These are phyloP conservation scores for Orthosia gracilis DNA, from an alignment of 2,888 invertebrate genomes.

Conservation along the genomic window DNA sequence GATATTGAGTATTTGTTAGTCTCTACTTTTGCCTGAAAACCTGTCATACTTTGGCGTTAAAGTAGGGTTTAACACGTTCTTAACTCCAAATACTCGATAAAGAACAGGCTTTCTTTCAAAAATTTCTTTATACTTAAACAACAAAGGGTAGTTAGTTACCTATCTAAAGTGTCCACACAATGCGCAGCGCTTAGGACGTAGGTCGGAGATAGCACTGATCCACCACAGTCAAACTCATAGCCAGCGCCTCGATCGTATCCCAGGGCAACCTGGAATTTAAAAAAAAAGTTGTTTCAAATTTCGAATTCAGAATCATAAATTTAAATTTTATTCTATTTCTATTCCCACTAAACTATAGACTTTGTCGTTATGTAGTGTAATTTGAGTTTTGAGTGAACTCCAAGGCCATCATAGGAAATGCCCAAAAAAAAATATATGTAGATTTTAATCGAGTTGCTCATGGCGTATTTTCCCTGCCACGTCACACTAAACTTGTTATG, in stretches of 20 bases:
- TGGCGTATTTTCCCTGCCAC: not conserved
- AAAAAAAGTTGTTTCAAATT: not conserved
- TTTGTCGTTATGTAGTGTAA: not conserved
- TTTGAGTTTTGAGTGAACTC: not conserved
- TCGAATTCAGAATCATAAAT: not conserved
- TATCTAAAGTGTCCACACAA: conserved; percentile 82
- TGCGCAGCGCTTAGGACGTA: conserved; percentile 87
- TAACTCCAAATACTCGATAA: too few species aligned
- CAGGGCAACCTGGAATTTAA: conserved; percentile 81
- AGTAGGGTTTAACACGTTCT: too few species aligned
- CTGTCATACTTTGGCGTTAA: too few species aligned
- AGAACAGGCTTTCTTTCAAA: too few species aligned
- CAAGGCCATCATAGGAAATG: too few species aligned
- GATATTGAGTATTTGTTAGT: too few species aligned
- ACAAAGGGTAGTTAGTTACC: conserved; percentile 68
- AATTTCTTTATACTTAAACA: not conserved
- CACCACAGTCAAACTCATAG: conserved; percentile 84
- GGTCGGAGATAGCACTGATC: conserved; percentile 80
- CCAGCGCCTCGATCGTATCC: conserved; percentile 79
- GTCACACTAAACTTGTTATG: not conserved
- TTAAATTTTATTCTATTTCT: not conserved
- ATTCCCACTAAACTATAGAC: not conserved
- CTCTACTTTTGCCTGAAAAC: too few species aligned
- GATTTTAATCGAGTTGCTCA: not conserved
- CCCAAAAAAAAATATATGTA: not conserved